phyloP scores from a whole-genome alignment of 1,140 invertebrate species.

The Drosophila lini region DNA sequence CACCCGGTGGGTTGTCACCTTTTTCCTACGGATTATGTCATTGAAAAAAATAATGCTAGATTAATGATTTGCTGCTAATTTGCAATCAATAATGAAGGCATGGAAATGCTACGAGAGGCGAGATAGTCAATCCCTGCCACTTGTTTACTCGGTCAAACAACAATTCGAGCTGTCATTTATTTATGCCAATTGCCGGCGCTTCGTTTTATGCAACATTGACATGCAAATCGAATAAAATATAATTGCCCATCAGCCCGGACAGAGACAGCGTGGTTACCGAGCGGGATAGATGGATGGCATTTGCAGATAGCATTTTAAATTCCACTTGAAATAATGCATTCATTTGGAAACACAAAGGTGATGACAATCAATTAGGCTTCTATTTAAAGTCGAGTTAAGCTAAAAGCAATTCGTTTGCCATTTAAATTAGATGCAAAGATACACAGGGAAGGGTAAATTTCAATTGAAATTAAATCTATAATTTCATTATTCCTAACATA shows the following conservation, averaged over 20 bases:
- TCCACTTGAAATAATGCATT: slow-evolving; percentile 46
- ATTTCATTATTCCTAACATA: neutral
- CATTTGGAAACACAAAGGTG: slow-evolving; percentile 20
- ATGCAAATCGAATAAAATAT: slow-evolving; percentile 69
- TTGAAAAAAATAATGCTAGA: slow-evolving; percentile 23
- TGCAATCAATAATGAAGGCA: slow-evolving; percentile 61
- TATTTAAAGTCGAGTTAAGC: slow-evolving; percentile 2
- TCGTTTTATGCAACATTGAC: slow-evolving; percentile 68
- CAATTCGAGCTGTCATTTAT: slow-evolving; percentile 61
- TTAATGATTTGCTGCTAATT: slow-evolving; percentile 64
- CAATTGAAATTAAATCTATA: neutral
- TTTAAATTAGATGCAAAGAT: neutral
- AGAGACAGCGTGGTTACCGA: slow-evolving; percentile 25
- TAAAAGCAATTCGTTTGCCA: neutral
- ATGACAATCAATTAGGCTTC: slow-evolving; percentile 17
- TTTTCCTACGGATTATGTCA: slow-evolving; percentile 59
- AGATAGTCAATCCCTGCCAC: slow-evolving; percentile 38
- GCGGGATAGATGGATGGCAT: neutral
- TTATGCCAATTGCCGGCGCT: slow-evolving; percentile 62
- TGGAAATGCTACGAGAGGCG: slow-evolving; percentile 5
- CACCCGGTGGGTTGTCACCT: neutral
- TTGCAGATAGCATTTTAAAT: slow-evolving; percentile 36
- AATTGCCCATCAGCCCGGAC: slow-evolving; percentile 43
- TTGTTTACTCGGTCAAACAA: slow-evolving; percentile 76
- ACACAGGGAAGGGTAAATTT: neutral